These are phyloP conservation scores for Schizotus pectinicornis DNA, from an alignment of 2,888 invertebrate species.

Conservation along the genomic window DNA sequence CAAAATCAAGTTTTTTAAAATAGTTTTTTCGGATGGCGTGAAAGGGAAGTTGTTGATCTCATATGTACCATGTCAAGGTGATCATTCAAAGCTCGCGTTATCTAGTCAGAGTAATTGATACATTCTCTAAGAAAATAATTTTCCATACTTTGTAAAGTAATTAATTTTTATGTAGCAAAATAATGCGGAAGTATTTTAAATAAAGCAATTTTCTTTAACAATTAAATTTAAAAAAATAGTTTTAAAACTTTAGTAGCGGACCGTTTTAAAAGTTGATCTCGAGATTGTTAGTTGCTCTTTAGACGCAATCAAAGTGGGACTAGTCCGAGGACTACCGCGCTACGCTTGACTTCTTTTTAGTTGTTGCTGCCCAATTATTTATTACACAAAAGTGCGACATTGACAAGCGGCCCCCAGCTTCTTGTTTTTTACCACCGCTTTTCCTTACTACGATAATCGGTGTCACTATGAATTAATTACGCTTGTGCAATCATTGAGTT, in stretches of 20 bases:
- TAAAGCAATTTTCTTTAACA: no score
- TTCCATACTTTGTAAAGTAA: background rate
- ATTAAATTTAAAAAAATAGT: background rate
- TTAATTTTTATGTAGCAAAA: no score
- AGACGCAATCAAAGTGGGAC: no score
- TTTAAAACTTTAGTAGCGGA: slow-evolving; percentile 4
- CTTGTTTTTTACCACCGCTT: background rate
- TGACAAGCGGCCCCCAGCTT: no score
- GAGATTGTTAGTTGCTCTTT: background rate
- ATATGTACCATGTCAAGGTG: slow-evolving; percentile 19
- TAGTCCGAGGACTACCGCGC: no score
- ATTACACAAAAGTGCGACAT: no score
- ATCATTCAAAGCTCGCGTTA: background rate
- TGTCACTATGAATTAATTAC: slow-evolving; percentile 18
- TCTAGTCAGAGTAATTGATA: no score
- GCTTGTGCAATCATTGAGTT: slow-evolving; percentile 14
- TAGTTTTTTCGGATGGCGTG: slow-evolving; percentile 8
- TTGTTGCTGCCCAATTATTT: background rate
- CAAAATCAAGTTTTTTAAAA: background rate
- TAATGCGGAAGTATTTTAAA: no score
- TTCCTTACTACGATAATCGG: slow-evolving; percentile 5
- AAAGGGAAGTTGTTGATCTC: slow-evolving; percentile 12
- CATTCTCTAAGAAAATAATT: background rate
- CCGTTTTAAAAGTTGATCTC: slow-evolving; percentile 6
- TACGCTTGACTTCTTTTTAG: background rate